Evolutionary conservation across 2,888 invertebrate species (phyloP), one percentile per base, ranked within the genome.

Genomic region (Rhyacophila evoluta): DNA sequence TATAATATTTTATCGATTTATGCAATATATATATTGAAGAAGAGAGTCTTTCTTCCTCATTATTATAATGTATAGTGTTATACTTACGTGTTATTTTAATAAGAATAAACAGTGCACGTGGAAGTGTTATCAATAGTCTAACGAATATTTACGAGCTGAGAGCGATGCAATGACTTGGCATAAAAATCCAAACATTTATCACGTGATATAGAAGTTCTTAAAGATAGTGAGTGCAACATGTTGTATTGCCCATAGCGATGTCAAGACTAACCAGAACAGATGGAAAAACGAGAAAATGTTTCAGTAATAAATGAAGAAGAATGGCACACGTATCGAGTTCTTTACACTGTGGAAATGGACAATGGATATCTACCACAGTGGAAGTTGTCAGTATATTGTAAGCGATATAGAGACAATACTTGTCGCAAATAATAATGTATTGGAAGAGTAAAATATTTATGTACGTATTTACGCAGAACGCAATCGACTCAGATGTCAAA

Each of bases 241-340:
- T 19, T 55, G 10, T 19, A 55, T 55, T 55, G 55, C 15, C 55
- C 55, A 55, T 55, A 15, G 55, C 15, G 10, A 55, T 5, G 55
- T 55, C 55, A 55, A 19, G 15, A 19, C 55, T 55, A 55, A 55
- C 15, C 55, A 55, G 55, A 55, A 55, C 19, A 19, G 55, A 55
- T 55, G 55, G 55, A 55, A 55, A 55, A 55, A 12, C 55, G 55
- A 55, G 25, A 55, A 55, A n/a, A 55, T 55, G 19, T 55, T 55
- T 15, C 15, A 15, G 12, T 8, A 19, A 1, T 15, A 25, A 55
- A 55, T 55, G 25, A 55, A 55, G 55, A 55, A 8, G 25, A 55
- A 55, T 55, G 8, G 55, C 19, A 19, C 19, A 25, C 10, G 19
- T 55, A 55, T 55, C 8, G 55, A 55, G 55, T 55, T 19, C 6